Evolutionary conservation across 2,797 vertebrate genomes (phyloP).

Genomic region (Rhabdophis nuchalis): DNA sequence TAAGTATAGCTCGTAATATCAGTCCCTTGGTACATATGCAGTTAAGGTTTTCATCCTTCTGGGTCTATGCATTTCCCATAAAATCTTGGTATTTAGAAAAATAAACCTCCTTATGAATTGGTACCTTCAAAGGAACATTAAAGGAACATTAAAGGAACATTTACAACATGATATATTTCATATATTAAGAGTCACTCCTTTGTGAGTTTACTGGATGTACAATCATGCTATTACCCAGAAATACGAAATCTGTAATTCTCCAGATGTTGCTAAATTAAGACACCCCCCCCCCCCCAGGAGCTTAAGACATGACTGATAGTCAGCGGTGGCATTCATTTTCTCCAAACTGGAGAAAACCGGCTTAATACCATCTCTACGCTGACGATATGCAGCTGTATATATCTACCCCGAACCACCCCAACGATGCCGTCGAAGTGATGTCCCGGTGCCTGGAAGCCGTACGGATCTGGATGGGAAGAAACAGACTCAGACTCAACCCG

Average conservation of each 20-base stretch:
- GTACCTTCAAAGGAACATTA: background rate
- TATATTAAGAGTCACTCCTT: background rate
- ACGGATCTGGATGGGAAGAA: too few species aligned
- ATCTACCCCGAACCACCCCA: too few species aligned
- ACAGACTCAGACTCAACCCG: too few species aligned
- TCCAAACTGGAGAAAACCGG: too few species aligned
- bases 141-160: too few species aligned
- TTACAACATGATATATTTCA: background rate
- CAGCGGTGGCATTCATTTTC: too few species aligned
- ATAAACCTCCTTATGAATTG: background rate
- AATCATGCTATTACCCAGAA: background rate
- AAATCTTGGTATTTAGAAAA: slow-evolving; percentile 13
- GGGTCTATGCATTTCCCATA: slow-evolving; percentile 4
- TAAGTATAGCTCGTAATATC: background rate
- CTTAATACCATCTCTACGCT: too few species aligned
- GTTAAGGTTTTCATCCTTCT: slow-evolving; percentile 19
- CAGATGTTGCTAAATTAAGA: background rate
- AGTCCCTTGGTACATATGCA: background rate
- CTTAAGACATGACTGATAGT: background rate
- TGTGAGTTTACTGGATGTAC: background rate
- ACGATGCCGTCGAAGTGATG: too few species aligned
- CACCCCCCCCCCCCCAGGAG: background rate
- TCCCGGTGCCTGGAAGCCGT: too few species aligned
- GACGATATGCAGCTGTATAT: too few species aligned
- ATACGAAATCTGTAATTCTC: background rate